A percentile compares a stretch with the other conserved stretches of the same genome.
phyloP scores from a whole-genome alignment of 2,113 vertebrate species.

The Anser cygnoides region DNA sequence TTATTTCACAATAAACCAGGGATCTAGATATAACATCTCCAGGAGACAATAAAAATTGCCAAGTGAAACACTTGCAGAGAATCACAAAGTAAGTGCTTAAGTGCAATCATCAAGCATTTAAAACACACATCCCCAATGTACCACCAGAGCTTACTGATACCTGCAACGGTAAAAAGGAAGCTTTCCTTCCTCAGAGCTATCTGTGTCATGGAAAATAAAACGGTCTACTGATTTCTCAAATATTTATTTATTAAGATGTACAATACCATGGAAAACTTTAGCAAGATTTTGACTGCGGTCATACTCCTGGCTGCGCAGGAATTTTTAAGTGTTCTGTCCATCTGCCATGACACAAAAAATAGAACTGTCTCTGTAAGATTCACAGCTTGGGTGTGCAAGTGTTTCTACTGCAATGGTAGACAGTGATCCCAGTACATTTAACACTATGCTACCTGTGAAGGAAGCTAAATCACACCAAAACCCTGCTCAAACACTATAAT shows the following conservation, averaged over 20 bases:
- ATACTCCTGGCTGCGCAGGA: not conserved
- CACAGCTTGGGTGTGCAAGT: not conserved
- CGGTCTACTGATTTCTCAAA: not conserved
- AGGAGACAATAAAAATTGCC: not conserved
- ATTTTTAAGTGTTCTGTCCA: not conserved
- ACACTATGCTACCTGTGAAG: not conserved
- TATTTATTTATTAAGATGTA: not conserved
- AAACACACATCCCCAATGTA: not conserved
- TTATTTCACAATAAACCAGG: not conserved
- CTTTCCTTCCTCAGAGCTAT: not conserved
- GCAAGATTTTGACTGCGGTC: not conserved
- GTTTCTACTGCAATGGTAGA: not conserved
- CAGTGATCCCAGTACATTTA: not conserved
- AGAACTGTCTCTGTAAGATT: not conserved
- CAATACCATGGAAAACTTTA: not conserved
- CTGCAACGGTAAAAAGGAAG: not conserved
- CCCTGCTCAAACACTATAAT: not conserved
- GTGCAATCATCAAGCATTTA: not conserved
- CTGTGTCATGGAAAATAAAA: not conserved
- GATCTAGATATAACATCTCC: not conserved
- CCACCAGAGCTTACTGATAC: not conserved
- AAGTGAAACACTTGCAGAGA: not conserved
- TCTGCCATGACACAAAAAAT: not conserved
- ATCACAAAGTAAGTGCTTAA: not conserved
- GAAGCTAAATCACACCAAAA: not conserved